These are phyloP conservation scores for Tanytarsus gracilentus DNA, from an alignment of 2,888 invertebrate genomes.

Conservation along the genomic window DNA sequence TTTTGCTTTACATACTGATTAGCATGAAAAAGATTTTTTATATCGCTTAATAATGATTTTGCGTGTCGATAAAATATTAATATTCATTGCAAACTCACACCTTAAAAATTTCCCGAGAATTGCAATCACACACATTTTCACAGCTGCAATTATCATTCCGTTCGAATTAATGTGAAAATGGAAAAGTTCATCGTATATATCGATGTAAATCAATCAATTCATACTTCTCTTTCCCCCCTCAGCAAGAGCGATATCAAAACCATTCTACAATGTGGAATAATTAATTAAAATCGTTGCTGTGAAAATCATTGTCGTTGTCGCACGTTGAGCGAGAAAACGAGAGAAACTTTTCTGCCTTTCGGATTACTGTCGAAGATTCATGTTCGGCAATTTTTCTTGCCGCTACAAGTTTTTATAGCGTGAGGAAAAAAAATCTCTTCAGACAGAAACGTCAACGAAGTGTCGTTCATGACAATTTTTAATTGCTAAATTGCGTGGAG, in stretches of 20 bases:
- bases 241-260: not conserved
- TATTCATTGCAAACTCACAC: too few relatives aligned
- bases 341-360: not conserved
- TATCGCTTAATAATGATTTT: too few relatives aligned
- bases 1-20: not conserved
- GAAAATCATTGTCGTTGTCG: not conserved
- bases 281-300: constrained; percentile 19
- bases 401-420: constrained; percentile 5
- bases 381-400: constrained; percentile 18
- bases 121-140: constrained; percentile 8
- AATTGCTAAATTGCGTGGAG: constrained; percentile 23
- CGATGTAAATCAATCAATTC: constrained; percentile 12
- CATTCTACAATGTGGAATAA: constrained; percentile 7
- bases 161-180: not conserved
- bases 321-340: not conserved
- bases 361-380: constrained; percentile 13
- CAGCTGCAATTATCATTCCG: not conserved
- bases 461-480: constrained; percentile 18
- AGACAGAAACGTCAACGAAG: not conserved
- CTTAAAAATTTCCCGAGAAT: not conserved
- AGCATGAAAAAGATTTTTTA: not conserved
- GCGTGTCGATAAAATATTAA: too few relatives aligned
- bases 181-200: not conserved
- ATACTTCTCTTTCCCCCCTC: not conserved
- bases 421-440: not conserved